Conservation (phyloP, 2,888 invertebrate species). For the Tipula lateralis region DNA sequence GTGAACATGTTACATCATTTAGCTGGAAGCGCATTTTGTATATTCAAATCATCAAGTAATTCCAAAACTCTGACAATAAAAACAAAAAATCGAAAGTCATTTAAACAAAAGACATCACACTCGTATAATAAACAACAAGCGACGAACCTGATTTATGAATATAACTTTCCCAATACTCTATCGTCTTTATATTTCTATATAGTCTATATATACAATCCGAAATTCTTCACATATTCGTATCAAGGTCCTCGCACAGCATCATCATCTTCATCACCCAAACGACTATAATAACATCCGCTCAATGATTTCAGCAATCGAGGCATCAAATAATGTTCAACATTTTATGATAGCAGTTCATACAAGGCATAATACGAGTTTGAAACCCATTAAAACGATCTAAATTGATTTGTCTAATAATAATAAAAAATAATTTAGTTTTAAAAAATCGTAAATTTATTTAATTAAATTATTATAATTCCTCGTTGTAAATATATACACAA, state of each 20-base stretch:
- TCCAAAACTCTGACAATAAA: neutral
- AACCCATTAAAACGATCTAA: neutral
- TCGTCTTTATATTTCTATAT: neutral
- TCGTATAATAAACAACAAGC: no score
- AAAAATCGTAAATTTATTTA: neutral
- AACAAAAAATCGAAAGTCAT: neutral
- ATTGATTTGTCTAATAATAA: constrained; percentile 11
- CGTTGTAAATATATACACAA: neutral
- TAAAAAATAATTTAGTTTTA: neutral
- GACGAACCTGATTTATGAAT: constrained; percentile 24
- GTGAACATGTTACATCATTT: neutral
- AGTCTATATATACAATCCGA: neutral
- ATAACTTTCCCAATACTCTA: neutral
- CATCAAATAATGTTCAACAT: neutral
- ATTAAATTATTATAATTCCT: constrained; percentile 1
- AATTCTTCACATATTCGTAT: neutral
- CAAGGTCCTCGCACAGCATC: neutral
- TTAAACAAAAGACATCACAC: neutral
- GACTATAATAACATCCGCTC: neutral
- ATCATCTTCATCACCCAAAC: neutral
- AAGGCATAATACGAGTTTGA: neutral
- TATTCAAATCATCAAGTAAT: neutral
- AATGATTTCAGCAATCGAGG: neutral
- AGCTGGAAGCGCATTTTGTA: neutral
- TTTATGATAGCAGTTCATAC: neutral